Percentiles rank a stretch among this genome's conserved stretches.
These are phyloP conservation scores for Lumbricus terrestris DNA, from an alignment of 2,888 invertebrate genomes.

Conservation along the genomic window DNA sequence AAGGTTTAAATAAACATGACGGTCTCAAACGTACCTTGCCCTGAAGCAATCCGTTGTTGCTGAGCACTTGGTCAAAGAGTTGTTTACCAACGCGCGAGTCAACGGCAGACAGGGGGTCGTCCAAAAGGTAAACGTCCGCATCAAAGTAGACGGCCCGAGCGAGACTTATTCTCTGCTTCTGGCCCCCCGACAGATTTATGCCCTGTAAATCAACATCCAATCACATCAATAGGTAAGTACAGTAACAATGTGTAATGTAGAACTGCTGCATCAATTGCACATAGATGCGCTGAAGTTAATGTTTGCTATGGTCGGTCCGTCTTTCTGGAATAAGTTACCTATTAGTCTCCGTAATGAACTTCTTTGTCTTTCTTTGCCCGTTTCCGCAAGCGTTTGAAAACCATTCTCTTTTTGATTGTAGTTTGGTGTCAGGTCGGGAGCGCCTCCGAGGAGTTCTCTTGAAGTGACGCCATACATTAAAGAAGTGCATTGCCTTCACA, in stretches of 20 bases:
- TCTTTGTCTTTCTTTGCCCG: no score
- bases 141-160: constrained; percentile 60
- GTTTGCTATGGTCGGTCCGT: no score
- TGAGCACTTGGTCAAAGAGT: constrained; percentile 59
- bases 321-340: no score
- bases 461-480: no score
- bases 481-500: not conserved
- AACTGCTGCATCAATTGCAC: not conserved
- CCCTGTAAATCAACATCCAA: constrained; percentile 47
- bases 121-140: constrained; percentile 58
- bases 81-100: constrained; percentile 47
- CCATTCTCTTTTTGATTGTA: no score
- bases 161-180: constrained; percentile 60
- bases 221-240: not conserved
- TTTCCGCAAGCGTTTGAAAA: no score
- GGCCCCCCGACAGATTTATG: constrained; percentile 60
- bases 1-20: not conserved
- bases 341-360: no score
- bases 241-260: not conserved
- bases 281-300: not conserved
- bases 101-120: constrained; percentile 61
- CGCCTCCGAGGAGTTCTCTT: no score
- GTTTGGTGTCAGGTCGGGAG: no score
- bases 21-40: constrained; percentile 45
- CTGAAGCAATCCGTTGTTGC: constrained; percentile 53